phyloP scores from a whole-genome alignment of 2,113 vertebrate species.

The Petroica traversi region DNA sequence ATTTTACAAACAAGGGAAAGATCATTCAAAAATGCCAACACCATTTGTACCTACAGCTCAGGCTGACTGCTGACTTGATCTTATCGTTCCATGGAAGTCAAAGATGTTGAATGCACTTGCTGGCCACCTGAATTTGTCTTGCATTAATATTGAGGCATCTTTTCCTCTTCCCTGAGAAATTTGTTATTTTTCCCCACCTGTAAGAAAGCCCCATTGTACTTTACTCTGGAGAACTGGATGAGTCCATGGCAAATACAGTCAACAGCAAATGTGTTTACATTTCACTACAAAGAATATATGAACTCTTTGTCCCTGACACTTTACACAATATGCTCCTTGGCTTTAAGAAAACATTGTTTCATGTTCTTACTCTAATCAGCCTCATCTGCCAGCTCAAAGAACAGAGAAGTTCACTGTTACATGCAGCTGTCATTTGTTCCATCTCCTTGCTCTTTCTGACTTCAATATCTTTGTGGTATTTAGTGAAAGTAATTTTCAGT shows the following conservation, averaged over 20 bases:
- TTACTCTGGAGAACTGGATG: not conserved
- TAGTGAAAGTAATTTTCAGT: constrained; percentile 94
- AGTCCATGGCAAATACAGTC: constrained; percentile 9
- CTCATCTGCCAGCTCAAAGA: constrained; percentile 73
- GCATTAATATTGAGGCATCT: not conserved
- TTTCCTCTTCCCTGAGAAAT: not conserved
- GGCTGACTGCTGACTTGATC: not conserved
- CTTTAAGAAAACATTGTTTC: constrained; percentile 83
- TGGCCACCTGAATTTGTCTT: not conserved
- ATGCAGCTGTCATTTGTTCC: constrained; percentile 83
- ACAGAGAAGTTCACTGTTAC: constrained; percentile 86
- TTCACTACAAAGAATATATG: constrained; percentile 66
- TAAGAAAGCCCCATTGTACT: not conserved
- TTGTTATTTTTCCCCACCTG: not conserved
- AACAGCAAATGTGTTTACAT: constrained; percentile 54
- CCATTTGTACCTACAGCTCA: not conserved
- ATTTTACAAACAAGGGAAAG: not conserved
- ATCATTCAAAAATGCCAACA: not conserved
- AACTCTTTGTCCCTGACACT: constrained; percentile 73
- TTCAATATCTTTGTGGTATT: constrained; percentile 88
- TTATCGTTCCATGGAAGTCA: not conserved
- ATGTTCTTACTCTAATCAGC: constrained; percentile 81
- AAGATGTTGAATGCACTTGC: not conserved
- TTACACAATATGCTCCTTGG: constrained; percentile 75
- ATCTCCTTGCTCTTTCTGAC: constrained; percentile 80